Evolutionary conservation across 2,797 vertebrate genomes (phyloP).

Genomic region (Octomys mimax): DNA sequence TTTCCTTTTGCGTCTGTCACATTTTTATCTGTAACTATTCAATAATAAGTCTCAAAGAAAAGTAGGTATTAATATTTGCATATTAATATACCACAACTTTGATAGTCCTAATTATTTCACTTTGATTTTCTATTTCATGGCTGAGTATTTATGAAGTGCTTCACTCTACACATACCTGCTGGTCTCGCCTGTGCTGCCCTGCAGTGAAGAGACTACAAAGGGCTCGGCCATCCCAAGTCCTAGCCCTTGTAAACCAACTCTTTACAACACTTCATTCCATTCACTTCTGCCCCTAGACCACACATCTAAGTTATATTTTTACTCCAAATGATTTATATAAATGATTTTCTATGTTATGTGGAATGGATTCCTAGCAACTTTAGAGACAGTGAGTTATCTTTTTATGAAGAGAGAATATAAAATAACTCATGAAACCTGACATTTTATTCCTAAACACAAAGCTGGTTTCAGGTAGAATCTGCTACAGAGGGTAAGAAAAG

Average conservation of each 20-base stretch:
- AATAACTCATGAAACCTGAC: conserved; percentile 35
- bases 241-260: not conserved
- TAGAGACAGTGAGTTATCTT: not conserved
- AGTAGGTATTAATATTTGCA: conserved; percentile 37
- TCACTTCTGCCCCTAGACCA: conserved; percentile 46
- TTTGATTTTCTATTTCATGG: conserved; percentile 62
- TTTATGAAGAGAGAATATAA: conserved; percentile 15
- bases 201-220: not conserved
- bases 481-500: conserved; percentile 1
- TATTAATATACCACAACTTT: conserved; percentile 36
- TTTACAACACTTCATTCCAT: conserved; percentile 13
- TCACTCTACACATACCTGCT: not conserved
- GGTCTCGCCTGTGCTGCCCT: conserved; percentile 24
- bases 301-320: not conserved
- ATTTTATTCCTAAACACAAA: conserved; percentile 50
- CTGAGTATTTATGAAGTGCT: conserved; percentile 31
- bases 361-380: conserved; percentile 6
- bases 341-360: not conserved
- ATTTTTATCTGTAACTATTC: conserved; percentile 49
- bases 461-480: conserved; percentile 18
- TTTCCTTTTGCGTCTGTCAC: not conserved
- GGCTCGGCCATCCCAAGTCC: not conserved
- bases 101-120: not conserved
- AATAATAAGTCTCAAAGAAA: conserved; percentile 49
- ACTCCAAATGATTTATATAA: conserved; percentile 29